Percentiles rank a stretch among this genome's conserved stretches.
These are phyloP conservation scores for Ochlodes sylvanus DNA, from an alignment of 2,888 invertebrate genomes.

Conservation along the genomic window DNA sequence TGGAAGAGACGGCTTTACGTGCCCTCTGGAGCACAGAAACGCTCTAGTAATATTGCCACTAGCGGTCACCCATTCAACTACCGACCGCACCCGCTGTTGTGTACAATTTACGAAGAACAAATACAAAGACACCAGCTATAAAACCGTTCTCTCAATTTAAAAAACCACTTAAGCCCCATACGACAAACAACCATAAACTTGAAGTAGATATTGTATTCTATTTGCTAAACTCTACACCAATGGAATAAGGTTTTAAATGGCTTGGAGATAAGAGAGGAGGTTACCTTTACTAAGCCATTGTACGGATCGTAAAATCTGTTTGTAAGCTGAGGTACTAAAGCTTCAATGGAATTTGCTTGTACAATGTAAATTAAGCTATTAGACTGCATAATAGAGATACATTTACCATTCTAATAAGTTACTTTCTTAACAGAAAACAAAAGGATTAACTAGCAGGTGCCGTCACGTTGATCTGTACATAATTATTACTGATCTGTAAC, in stretches of 20 bases:
- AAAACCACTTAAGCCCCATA: conserved; percentile 26
- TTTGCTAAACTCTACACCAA: background rate
- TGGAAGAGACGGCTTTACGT: too few species aligned
- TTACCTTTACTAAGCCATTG: conserved; percentile 2
- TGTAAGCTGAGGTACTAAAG: conserved; percentile 5
- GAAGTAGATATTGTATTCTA: background rate
- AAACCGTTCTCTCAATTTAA: conserved; percentile 17
- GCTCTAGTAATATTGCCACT: too few species aligned
- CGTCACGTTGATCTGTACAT: too few species aligned
- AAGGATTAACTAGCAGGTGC: too few species aligned
- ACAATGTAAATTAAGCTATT: background rate
- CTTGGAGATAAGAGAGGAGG: background rate
- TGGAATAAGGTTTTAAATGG: background rate
- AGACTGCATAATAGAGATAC: background rate
- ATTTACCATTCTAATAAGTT: too few species aligned
- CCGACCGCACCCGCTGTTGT: too few species aligned
- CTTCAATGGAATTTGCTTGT: background rate
- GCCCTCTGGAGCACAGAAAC: too few species aligned
- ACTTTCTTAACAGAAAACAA: too few species aligned
- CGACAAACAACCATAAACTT: conserved; percentile 27
- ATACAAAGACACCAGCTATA: background rate
- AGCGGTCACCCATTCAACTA: too few species aligned
- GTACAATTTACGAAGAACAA: too few species aligned
- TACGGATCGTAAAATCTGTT: conserved; percentile 5
- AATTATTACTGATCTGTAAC: too few species aligned